phyloP scores from a whole-genome alignment of 2,113 vertebrate genomes.

The Cheirogaleus medius region DNA sequence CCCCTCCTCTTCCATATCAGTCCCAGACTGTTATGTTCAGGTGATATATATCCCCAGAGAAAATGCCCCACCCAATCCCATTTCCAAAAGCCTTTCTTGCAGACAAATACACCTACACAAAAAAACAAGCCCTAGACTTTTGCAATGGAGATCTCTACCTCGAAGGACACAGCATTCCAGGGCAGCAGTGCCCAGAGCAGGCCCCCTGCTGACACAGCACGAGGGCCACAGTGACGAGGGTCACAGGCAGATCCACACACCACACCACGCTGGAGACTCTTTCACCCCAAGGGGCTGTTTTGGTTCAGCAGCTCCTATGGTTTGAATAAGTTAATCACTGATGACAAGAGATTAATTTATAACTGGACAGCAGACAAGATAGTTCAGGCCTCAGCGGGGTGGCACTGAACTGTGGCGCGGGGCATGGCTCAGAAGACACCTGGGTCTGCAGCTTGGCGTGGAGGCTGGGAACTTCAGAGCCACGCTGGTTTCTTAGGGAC shows the following conservation, averaged over 20 bases:
- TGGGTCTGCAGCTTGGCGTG: neutral
- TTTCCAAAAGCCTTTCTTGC: neutral
- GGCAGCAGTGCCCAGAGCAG: neutral
- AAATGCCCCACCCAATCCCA: neutral
- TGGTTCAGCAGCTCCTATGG: constrained; percentile 77
- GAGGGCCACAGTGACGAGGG: constrained; percentile 3
- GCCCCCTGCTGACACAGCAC: constrained; percentile 63
- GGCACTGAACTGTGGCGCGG: constrained; percentile 69
- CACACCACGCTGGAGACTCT: neutral
- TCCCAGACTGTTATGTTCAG: neutral
- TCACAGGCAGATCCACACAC: constrained; percentile 48
- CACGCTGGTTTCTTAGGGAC: neutral
- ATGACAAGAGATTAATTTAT: constrained; percentile 76
- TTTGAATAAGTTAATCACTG: constrained; percentile 80
- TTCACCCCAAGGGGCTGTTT: constrained; percentile 69
- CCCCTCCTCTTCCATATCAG: neutral
- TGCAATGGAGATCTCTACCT: neutral
- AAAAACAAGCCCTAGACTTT: neutral
- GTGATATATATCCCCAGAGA: neutral
- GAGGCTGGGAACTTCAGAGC: constrained; percentile 30
- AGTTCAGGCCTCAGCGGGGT: constrained; percentile 58
- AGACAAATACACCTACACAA: neutral
- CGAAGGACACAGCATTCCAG: neutral
- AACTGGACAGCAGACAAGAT: constrained; percentile 79
- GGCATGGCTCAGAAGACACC: constrained; percentile 22